A percentile compares a stretch with the other conserved stretches of the same genome.
These are phyloP conservation scores for Cydia pomonella DNA, from an alignment of 1,140 invertebrate genomes.

Conservation along the genomic window DNA sequence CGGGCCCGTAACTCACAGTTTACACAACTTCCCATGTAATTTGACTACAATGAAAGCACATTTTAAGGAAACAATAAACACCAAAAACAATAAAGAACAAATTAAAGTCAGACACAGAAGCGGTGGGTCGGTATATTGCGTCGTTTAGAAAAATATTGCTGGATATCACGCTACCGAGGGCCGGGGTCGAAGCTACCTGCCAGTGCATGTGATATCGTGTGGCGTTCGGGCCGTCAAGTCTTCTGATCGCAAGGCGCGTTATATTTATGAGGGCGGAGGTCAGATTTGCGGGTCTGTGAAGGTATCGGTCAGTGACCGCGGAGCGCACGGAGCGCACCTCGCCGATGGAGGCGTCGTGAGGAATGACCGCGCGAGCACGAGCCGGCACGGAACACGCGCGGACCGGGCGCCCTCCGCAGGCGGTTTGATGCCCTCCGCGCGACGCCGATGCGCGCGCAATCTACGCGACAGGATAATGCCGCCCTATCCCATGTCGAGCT, in stretches of 20 bases:
- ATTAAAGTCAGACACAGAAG: constrained; percentile 68
- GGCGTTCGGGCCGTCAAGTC: constrained; percentile 25
- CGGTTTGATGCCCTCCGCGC: constrained; percentile 75
- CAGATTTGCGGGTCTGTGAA: constrained; percentile 40
- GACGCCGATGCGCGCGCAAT: constrained; percentile 74
- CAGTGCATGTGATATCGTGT: constrained; percentile 45
- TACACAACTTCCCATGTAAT: constrained; percentile 42
- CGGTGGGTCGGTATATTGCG: constrained; percentile 51
- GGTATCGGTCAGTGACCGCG: constrained; percentile 70
- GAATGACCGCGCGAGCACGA: constrained; percentile 58
- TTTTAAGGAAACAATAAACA: constrained; percentile 72
- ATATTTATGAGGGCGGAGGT: constrained; percentile 36
- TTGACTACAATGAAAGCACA: constrained; percentile 59
- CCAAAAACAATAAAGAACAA: constrained; percentile 74
- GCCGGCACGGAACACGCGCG: constrained; percentile 59
- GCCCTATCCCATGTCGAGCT: constrained; percentile 70
- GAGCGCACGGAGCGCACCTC: constrained; percentile 56
- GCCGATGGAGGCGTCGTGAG: constrained; percentile 63
- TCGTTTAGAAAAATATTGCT: constrained; percentile 57
- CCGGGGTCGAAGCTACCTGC: constrained; percentile 53
- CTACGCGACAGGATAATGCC: constrained; percentile 63
- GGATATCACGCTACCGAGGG: constrained; percentile 64
- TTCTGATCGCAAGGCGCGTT: constrained; percentile 40
- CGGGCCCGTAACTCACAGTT: constrained; percentile 41
- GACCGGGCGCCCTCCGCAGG: constrained; percentile 68